Evolutionary conservation across 1,140 invertebrate species (phyloP).

Genomic region (Rhysida immarginata): DNA sequence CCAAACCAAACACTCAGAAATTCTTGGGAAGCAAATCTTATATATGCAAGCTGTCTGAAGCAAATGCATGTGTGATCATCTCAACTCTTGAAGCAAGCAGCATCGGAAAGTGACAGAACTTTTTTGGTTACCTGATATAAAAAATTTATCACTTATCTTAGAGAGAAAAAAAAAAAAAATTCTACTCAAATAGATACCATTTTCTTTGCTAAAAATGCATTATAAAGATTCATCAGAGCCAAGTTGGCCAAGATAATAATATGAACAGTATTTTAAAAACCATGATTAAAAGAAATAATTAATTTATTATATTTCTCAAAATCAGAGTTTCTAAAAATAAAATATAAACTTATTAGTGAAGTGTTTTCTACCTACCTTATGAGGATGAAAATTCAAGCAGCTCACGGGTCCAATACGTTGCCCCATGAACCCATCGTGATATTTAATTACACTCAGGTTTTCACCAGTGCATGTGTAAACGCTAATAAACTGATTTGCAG

Average conservation of each 20-base stretch:
- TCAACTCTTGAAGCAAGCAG: too few species aligned
- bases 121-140: too few species aligned
- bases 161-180: too few species aligned
- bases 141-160: too few species aligned
- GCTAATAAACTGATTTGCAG: slow-evolving; percentile 60
- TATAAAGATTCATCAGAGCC: not conserved
- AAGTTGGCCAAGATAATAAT: not conserved
- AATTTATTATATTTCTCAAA: not conserved
- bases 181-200: too few species aligned
- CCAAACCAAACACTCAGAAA: too few species aligned
- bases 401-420: slow-evolving; percentile 66
- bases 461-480: slow-evolving; percentile 42
- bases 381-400: slow-evolving; percentile 73
- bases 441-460: slow-evolving; percentile 50
- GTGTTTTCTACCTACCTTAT: slow-evolving; percentile 35
- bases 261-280: not conserved
- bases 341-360: slow-evolving; percentile 1
- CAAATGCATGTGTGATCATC: too few species aligned
- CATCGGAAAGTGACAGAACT: too few species aligned
- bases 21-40: too few species aligned
- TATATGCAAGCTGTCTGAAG: too few species aligned
- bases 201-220: not conserved
- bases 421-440: slow-evolving; percentile 74
- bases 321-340: not conserved
- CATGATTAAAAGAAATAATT: not conserved